Base-by-base conservation (phyloP, 1,140 invertebrate species). In the Lycorma delicatula region DNA sequence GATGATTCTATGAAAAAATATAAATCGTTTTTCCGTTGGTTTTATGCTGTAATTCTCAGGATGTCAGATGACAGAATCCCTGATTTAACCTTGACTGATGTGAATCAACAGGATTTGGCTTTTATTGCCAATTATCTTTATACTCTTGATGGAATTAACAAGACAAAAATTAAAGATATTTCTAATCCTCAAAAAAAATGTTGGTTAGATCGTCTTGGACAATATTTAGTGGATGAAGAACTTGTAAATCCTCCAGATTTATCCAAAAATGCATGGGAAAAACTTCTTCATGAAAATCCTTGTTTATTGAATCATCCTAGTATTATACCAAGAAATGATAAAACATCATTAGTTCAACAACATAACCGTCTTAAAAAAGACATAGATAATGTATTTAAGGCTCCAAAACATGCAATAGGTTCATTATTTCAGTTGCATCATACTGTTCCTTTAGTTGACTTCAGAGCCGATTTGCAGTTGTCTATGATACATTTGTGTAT, bases 1-100 rank as follows among this genome's bases (percentile, higher is more conserved):
- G 92, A 96, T 75, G 81, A 87, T 51, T 92, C 91, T 53, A 88
- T 94, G 77, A 83, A 86, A 54, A 93, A 94, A 71, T 94, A 95
- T 64, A 93, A 94, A 75, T 84, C 91, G 11, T 97, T 97, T 66
- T 95, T 96, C 57, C 71, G 80, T 63, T 88, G 82, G 77, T 62
- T 98, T 0, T 92, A 92, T 71, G 84, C 87, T 41, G 86, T 86
- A 2, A 94, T 95, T 56, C 74, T 92, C 9, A 79, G 89, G 59
- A 70, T 95, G 20, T 82, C 86, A 18, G 89, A 93, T 67, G 91
- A 95, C 69, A 79, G 94, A 66, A 81, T 87, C 0, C 36, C 51
- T 74, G 57, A 62, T 26, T 34, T 51, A 2, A 54, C n/a, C 31
- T 55, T 62, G 54, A 83, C 80, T 22, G 86, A 86, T 72, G 83